Evolutionary conservation across 2,888 invertebrate species (phyloP), one percentile per base, ranked within the genome.

Genomic region (Ellobium chinense): DNA sequence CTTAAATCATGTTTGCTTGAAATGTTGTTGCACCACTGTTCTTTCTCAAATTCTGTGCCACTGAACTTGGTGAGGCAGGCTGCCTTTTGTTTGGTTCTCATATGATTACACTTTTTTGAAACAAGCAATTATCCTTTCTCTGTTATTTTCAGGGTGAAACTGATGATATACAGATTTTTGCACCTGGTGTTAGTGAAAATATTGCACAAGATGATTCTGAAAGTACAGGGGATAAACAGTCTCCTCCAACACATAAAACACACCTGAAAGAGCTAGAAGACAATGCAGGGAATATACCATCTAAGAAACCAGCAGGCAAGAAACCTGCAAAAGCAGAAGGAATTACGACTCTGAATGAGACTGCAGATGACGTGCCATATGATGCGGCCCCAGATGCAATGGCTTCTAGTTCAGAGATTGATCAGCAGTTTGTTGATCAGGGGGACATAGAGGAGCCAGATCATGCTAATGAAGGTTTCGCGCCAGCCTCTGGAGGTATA

Each of bases 341-440:
- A 54, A 18, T 54, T 54, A 14, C 54, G 18, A 54, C 9, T 14
- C 12, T 24, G 29, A 65, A 34, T 65, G 56, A 56, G 18, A 24
- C 12, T 24, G 74, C 37, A 39, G 72, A 63, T 2, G 72, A 63
- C 56, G 46, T 31, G 27, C 78, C 73, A 9, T 63, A 31, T 54
- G 78, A 79, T 31, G 63, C 78, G 24, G 78, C 72, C 21, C 70
- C 78, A 36, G 78, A 79, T 31, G 78, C 78, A 21, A 72, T 79
- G 72, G 78, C 72, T 31, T 65, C 72, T 24, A 79, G 73, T 56
- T 37, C 66, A 37, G 73, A 73, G 31, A 79, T 65, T 54, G 79
- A 79, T n/a, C 65, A 62, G 24, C 70, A 78, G 21, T 78, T 78
- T 78, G 70, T 70, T 1, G 70, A 78, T 21, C 31, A 60, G 24